Conservation (phyloP, 2,113 vertebrate genomes). For the Lamprologus ornatipinnis region DNA sequence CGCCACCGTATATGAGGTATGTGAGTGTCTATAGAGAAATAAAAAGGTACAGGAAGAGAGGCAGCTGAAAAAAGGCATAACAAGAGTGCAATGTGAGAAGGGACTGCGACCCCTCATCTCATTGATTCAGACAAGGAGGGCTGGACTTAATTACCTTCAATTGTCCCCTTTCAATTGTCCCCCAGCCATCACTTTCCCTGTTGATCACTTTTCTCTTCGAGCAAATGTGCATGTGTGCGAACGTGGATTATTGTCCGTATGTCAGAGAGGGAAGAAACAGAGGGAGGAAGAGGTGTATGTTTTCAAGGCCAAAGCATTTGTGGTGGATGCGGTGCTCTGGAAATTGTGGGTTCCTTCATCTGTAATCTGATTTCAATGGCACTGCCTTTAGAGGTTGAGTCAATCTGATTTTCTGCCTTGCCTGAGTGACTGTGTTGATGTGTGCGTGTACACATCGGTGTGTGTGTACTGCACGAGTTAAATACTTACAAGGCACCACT, state of each 20-base stretch:
- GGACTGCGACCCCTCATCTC: conserved; percentile 65
- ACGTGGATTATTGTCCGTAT: not conserved
- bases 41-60: not conserved
- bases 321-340: conserved; percentile 52
- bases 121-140: conserved; percentile 68
- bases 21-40: not conserved
- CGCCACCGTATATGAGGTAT: not conserved
- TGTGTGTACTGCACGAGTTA: conserved; percentile 51
- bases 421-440: conserved; percentile 51
- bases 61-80: not conserved
- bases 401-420: conserved; percentile 67
- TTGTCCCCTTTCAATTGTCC: conserved; percentile 57
- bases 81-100: conserved; percentile 58
- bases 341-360: conserved; percentile 57
- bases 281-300: conserved; percentile 53
- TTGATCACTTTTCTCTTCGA: conserved; percentile 65
- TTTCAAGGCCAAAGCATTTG: conserved; percentile 70
- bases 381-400: conserved; percentile 63
- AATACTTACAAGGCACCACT: conserved; percentile 64
- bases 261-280: not conserved
- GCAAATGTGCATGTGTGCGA: not conserved
- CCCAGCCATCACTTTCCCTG: conserved; percentile 65
- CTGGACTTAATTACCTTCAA: conserved; percentile 71
- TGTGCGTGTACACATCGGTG: not conserved
- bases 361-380: conserved; percentile 73